These are phyloP conservation scores for Aphaenogaster rudis DNA, from an alignment of 1,140 invertebrate species.

Conservation along the genomic window DNA sequence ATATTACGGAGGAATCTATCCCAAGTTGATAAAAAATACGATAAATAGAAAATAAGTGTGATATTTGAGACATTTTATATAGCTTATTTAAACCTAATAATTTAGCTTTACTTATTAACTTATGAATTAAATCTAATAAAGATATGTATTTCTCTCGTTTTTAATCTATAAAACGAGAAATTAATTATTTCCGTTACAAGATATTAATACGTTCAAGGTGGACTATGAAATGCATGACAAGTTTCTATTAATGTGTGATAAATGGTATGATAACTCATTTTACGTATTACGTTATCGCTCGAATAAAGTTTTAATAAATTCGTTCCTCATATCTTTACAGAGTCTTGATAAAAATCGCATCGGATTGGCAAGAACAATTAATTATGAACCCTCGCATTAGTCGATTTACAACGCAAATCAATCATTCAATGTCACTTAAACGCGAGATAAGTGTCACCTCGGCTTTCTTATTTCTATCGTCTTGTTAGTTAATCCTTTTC, in stretches of 20 bases:
- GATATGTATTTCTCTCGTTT: neutral
- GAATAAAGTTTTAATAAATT: neutral
- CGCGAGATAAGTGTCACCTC: constrained; percentile 58
- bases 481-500: constrained; percentile 41
- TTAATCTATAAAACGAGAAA: neutral
- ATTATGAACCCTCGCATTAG: constrained; percentile 35
- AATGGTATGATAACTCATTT: neutral
- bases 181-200: neutral
- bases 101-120: no score
- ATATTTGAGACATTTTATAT: neutral
- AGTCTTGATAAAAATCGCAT: neutral
- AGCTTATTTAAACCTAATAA: neutral
- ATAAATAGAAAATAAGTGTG: neutral
- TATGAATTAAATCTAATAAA: neutral
- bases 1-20: neutral
- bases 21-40: neutral
- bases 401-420: constrained; percentile 24
- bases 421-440: constrained; percentile 65
- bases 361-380: neutral
- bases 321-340: neutral
- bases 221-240: neutral
- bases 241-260: constrained; percentile 18
- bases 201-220: constrained; percentile 28
- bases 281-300: neutral
- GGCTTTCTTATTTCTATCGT: constrained; percentile 36